Evolutionary conservation across 2,113 vertebrate genomes (phyloP).

Genomic region (Morone saxatilis): DNA sequence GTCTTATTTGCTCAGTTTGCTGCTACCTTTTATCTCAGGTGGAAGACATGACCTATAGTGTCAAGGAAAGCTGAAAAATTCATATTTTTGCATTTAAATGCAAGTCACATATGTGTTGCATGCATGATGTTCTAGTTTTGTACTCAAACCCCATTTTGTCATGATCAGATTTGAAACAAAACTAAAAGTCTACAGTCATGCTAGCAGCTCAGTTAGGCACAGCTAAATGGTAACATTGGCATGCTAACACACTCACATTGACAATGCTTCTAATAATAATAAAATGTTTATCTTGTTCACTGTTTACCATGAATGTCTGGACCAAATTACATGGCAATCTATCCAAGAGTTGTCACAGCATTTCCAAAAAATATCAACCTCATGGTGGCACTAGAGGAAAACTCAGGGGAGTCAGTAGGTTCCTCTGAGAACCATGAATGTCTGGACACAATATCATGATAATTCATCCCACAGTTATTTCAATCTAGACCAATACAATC

Average conservation of each 20-base stretch:
- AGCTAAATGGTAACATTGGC: too few species aligned
- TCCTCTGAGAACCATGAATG: neutral
- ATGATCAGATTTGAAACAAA: too few species aligned
- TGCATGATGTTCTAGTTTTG: too few species aligned
- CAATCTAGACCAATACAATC: neutral
- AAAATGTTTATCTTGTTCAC: too few species aligned
- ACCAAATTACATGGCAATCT: too few species aligned
- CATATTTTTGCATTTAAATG: neutral
- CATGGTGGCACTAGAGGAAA: neutral
- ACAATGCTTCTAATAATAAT: too few species aligned
- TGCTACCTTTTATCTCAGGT: neutral
- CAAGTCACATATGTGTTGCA: neutral
- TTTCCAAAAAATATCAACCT: too few species aligned
- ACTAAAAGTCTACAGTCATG: neutral
- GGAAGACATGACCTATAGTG: neutral
- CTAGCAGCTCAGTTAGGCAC: neutral
- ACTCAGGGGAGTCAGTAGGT: neutral
- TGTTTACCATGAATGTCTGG: too few species aligned
- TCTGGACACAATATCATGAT: too few species aligned
- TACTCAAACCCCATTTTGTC: too few species aligned
- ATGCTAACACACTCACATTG: too few species aligned
- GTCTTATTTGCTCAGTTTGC: neutral
- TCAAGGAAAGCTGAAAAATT: neutral
- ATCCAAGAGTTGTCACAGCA: too few species aligned
- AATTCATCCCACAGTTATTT: neutral